phyloP scores from a whole-genome alignment of 2,888 invertebrate genomes.

The Notodonta dromedarius region DNA sequence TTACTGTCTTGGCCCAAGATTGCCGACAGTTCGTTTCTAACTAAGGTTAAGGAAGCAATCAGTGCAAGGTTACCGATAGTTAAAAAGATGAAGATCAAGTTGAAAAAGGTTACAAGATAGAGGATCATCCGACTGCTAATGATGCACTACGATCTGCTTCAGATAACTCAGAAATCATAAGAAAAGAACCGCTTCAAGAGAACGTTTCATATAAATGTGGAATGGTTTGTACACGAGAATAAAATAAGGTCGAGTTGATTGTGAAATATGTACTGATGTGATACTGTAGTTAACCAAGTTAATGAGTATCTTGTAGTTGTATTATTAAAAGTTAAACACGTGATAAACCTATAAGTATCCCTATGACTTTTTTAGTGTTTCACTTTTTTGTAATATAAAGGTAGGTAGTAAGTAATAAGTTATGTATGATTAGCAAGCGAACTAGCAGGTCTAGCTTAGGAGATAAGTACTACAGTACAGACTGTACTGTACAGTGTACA shows the following conservation, averaged over 20 bases:
- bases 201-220: slow-evolving; percentile 69
- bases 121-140: slow-evolving; percentile 6
- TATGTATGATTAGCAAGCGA: too few species aligned
- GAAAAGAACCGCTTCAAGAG: slow-evolving; percentile 52
- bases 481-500: too few species aligned
- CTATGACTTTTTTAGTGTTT: too few species aligned
- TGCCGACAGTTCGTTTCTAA: slow-evolving; percentile 45
- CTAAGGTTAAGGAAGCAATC: slow-evolving; percentile 52
- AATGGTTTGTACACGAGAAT: slow-evolving; percentile 65
- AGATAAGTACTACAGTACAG: too few species aligned
- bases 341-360: too few species aligned
- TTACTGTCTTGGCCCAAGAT: slow-evolving; percentile 38
- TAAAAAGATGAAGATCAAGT: slow-evolving; percentile 10
- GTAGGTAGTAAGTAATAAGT: too few species aligned
- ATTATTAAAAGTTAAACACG: too few species aligned
- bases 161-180: slow-evolving; percentile 37
- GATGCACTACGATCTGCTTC: slow-evolving; percentile 54
- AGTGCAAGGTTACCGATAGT: slow-evolving; percentile 39
- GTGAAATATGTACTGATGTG: too few species aligned
- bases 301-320: too few species aligned
- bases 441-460: too few species aligned
- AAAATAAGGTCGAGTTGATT: slow-evolving; percentile 3
- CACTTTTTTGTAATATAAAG: too few species aligned
- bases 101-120: slow-evolving; percentile 7
- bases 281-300: too few species aligned